A percentile compares a stretch with the other conserved stretches of the same genome.
phyloP scores from a whole-genome alignment of 1,140 invertebrate genomes.

The Meloidogyne floridensis region DNA sequence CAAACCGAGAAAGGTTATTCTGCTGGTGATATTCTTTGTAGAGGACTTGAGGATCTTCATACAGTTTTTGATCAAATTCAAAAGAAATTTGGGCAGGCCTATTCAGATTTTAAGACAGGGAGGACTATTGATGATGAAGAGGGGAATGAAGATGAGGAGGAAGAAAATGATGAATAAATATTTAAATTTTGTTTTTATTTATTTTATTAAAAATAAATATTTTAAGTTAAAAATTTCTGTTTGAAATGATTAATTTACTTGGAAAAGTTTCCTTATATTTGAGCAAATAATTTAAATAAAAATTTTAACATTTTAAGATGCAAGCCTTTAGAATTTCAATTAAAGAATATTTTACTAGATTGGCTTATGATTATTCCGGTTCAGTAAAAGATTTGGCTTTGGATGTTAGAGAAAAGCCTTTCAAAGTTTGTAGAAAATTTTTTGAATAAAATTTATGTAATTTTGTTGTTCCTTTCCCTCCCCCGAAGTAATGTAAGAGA shows the following conservation, averaged over 20 bases:
- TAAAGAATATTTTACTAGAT: background rate
- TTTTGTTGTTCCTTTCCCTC: too few relatives aligned
- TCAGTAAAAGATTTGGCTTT: background rate
- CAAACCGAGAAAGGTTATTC: slow-evolving; percentile 45
- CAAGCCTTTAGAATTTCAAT: background rate
- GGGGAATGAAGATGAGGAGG: background rate
- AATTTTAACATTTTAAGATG: background rate
- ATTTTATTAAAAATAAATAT: too few relatives aligned
- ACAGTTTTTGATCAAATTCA: slow-evolving; percentile 35
- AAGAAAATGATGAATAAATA: too few relatives aligned
- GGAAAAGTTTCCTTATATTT: too few relatives aligned
- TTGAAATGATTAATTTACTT: too few relatives aligned
- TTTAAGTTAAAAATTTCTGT: too few relatives aligned
- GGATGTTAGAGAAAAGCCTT: background rate
- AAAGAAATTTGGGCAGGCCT: slow-evolving; percentile 37
- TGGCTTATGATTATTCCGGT: background rate
- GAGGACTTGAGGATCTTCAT: slow-evolving; percentile 34
- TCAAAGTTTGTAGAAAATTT: background rate
- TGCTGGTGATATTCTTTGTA: slow-evolving; percentile 40
- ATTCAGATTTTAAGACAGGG: slow-evolving; percentile 22
- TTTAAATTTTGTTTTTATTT: too few relatives aligned
- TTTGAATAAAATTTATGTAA: too few relatives aligned
- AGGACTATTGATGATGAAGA: background rate
- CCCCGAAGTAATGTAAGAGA: too few relatives aligned
- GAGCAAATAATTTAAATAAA: background rate